phyloP scores from a whole-genome alignment of 2,888 invertebrate species.

The Sericinus montela region DNA sequence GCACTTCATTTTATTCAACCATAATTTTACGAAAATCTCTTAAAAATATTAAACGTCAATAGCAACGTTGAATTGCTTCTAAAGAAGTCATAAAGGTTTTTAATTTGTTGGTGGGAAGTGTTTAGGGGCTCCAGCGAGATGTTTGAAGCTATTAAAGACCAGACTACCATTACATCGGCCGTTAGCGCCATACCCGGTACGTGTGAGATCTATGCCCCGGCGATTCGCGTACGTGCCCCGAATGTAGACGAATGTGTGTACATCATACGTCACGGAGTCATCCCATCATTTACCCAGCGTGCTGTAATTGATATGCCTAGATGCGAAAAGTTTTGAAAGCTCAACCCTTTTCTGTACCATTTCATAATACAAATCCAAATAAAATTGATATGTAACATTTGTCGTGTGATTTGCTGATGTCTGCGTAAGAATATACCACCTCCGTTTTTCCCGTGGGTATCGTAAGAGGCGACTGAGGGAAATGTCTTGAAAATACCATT shows the following conservation, averaged over 20 bases:
- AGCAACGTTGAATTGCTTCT: slow-evolving; percentile 25
- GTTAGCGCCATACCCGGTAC: slow-evolving; percentile 59
- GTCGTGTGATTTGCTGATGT: too few relatives aligned
- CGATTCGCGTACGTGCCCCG: slow-evolving; percentile 60
- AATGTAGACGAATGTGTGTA: slow-evolving; percentile 25
- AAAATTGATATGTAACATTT: too few relatives aligned
- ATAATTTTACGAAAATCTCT: too few relatives aligned
- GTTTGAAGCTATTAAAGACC: slow-evolving; percentile 57
- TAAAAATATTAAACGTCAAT: slow-evolving; percentile 17
- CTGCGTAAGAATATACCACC: too few relatives aligned
- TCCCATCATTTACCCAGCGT: background rate
- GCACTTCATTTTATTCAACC: too few relatives aligned
- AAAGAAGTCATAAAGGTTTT: slow-evolving; percentile 53
- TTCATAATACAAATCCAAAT: too few relatives aligned
- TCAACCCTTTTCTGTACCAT: background rate
- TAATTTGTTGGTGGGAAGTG: slow-evolving; percentile 64
- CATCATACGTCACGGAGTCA: slow-evolving; percentile 6
- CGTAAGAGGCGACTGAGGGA: too few relatives aligned
- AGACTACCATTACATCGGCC: slow-evolving; percentile 59
- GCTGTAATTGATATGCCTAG: background rate
- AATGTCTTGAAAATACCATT: too few relatives aligned
- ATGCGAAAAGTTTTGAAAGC: background rate
- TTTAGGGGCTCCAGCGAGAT: slow-evolving; percentile 47
- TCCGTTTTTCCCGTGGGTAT: too few relatives aligned
- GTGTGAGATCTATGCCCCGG: slow-evolving; percentile 69